Evolutionary conservation across 2,113 vertebrate species (phyloP).

Genomic region (Albula glossodonta): DNA sequence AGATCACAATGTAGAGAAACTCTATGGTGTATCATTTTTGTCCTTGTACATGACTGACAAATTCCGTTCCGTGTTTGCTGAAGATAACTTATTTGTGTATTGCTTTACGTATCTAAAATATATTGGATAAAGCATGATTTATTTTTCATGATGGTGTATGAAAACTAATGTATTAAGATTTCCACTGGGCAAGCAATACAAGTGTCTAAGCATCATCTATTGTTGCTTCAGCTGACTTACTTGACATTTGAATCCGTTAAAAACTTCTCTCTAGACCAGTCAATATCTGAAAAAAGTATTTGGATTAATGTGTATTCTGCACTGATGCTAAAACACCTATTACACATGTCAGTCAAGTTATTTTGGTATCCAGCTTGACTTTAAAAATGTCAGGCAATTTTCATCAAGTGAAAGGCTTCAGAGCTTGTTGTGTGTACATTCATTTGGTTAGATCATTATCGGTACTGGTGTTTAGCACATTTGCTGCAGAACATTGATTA

Average conservation of each 20-base stretch:
- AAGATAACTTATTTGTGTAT: neutral
- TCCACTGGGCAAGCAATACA: neutral
- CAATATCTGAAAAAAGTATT: neutral
- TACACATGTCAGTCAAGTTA: neutral
- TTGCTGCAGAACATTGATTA: constrained; percentile 29
- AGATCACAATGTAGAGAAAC: neutral
- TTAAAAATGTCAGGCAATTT: neutral
- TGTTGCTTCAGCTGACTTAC: neutral
- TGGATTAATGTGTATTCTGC: neutral
- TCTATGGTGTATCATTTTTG: neutral
- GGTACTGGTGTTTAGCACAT: constrained; percentile 8
- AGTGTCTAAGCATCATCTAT: no score
- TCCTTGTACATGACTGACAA: neutral
- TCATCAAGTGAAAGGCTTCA: neutral
- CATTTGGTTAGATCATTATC: neutral
- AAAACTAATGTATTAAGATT: neutral
- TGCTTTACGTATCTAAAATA: neutral
- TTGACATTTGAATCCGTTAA: neutral
- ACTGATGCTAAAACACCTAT: neutral
- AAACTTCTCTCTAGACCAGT: neutral
- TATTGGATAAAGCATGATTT: no score
- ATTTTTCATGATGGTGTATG: neutral
- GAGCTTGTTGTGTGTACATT: neutral
- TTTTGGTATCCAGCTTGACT: neutral
- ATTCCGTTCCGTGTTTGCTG: neutral